A percentile compares a stretch with the other conserved stretches of the same genome.
Evolutionary conservation across 2,888 invertebrate genomes (phyloP).

Genomic region (Drosophila borealis): DNA sequence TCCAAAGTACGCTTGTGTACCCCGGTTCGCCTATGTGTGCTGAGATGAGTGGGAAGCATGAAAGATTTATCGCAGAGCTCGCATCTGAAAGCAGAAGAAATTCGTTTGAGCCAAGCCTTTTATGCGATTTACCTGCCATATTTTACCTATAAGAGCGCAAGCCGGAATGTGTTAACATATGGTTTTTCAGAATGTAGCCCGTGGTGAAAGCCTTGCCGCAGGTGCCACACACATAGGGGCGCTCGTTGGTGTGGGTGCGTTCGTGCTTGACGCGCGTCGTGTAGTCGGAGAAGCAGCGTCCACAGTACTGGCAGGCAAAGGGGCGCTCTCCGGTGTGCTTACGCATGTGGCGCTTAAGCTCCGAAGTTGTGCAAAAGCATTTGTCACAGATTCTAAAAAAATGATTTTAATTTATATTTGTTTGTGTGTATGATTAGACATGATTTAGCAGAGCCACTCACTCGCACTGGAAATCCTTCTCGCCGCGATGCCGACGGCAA

Average conservation of each 20-base stretch:
- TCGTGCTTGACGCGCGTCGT: conserved; percentile 71
- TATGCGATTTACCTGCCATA: accelerated
- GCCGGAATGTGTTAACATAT: conserved; percentile 73
- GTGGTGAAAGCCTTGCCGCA: conserved; percentile 78
- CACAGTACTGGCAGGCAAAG: conserved; percentile 72
- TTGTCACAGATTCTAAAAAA: conserved; percentile 63
- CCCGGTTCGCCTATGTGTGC: conserved; percentile 70
- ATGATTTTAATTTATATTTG: not conserved
- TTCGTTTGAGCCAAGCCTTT: too few relatives aligned
- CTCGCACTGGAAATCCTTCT: conserved; percentile 75
- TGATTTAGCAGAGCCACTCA: conserved; percentile 29
- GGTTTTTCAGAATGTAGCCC: conserved; percentile 72
- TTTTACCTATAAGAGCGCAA: conserved; percentile 69
- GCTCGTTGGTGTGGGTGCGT: conserved; percentile 78
- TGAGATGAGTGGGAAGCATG: conserved; percentile 73
- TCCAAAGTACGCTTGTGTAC: conserved; percentile 73
- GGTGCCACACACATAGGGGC: conserved; percentile 71
- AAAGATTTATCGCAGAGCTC: conserved; percentile 75
- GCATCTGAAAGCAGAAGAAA: conserved; percentile 44
- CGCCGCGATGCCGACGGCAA: conserved; percentile 73
- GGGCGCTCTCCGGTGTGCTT: conserved; percentile 74
- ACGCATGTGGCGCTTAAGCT: conserved; percentile 73
- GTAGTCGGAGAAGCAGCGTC: conserved; percentile 70
- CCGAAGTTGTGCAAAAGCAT: conserved; percentile 73
- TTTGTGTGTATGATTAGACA: not conserved